Percentiles rank a stretch among this genome's conserved stretches.
Evolutionary conservation across 2,113 vertebrate genomes (phyloP).

Genomic region (Athene noctua): DNA sequence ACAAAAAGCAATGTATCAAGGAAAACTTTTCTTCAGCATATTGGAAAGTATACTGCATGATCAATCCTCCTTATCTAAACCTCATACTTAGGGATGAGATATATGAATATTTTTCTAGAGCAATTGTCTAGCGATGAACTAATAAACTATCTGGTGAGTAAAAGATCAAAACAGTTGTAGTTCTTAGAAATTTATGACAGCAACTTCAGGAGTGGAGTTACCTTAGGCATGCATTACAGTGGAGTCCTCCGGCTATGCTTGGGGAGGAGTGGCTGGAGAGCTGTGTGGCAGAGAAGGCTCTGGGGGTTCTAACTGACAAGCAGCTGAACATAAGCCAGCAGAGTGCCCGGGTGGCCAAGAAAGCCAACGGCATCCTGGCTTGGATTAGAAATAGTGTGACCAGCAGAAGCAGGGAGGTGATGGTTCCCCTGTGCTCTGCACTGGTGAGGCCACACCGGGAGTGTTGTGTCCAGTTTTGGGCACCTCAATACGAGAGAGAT

Average conservation of each 20-base stretch:
- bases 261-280: too few relatives aligned
- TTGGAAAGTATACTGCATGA: neutral
- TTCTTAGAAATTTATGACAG: neutral
- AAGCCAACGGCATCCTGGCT: too few relatives aligned
- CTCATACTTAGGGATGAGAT: neutral
- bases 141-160: neutral
- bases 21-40: neutral
- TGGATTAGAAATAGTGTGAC: too few relatives aligned
- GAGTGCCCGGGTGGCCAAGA: too few relatives aligned
- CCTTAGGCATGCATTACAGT: fast-evolving
- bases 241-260: neutral
- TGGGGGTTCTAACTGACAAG: too few relatives aligned
- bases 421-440: too few relatives aligned
- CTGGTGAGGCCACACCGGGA: too few relatives aligned
- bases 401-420: too few relatives aligned
- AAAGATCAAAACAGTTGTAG: neutral
- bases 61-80: neutral
- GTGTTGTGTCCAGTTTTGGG: too few relatives aligned
- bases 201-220: neutral
- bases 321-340: too few relatives aligned
- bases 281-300: too few relatives aligned
- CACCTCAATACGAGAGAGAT: too few relatives aligned
- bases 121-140: neutral
- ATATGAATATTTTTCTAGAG: neutral
- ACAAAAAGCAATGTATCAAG: neutral